Evolutionary conservation across 2,113 vertebrate genomes (phyloP), one percentile per base, ranked within the genome.

Genomic region (Lagopus leucura): DNA sequence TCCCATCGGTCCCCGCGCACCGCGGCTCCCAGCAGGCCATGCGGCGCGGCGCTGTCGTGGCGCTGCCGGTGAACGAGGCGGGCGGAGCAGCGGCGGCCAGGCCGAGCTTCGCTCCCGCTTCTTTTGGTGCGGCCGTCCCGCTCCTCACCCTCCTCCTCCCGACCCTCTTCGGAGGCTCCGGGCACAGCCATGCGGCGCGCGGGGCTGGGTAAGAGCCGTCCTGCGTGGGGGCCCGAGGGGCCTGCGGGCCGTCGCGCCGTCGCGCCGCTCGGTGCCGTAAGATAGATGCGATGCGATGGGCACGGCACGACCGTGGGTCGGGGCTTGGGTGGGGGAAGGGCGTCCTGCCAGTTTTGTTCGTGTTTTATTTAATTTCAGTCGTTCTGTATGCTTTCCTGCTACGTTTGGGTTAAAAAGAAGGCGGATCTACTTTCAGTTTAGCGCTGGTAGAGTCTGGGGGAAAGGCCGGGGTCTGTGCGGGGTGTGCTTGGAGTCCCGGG

Each of bases 171-270:
- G 16, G 71, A 79, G 48, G 38, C 82, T 30, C 11, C 67, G 48
- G 55, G 67, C 77, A 18, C 64, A 22, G 81, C 57, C 36, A 97
- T 97, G 97, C 89, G 97, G 92, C 96, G 97, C 47, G 97, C 97
- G 18, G 97, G 97, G 81, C 89, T 97, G 73, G 90, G 97, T 97
- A 92, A 96, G 94, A 40, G 76, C 34, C 20, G 16, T 6, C 7
- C 55, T 7, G 14, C 19, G 28, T 13, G 67, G 14, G 69, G 54
- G 60, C 50, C 27, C 45, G 17, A 32, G 55, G 17, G 54, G 54
- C 54, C 28, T 55, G 54, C 27, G 28, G 54, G 28, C 28, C 28
- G 28, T 16, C 6, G 6, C 25, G 28, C 28, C 28, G 28, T 16
- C 6, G 6, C 25, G 5, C 4, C 20, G 27, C 13, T 10, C 24